Base-by-base conservation (phyloP, 2,797 vertebrate genomes). In the Pitangus sulphuratus region DNA sequence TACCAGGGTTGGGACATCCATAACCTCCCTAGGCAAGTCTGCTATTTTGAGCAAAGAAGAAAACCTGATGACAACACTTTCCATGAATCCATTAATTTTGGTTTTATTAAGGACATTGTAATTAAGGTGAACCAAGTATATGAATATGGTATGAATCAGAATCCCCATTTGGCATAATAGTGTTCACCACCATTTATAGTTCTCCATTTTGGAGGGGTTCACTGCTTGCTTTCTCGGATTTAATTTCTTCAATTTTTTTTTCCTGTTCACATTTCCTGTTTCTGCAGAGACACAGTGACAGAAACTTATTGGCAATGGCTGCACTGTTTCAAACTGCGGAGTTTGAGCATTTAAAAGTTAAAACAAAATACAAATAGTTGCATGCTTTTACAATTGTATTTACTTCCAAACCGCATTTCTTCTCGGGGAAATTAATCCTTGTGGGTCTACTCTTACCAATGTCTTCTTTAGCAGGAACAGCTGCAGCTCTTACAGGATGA, bases 401-500 rank as follows among this genome's bases (percentile, higher is more conserved):
- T 87, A 39, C 65, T 93, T 83, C 64, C 58, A 94, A 91, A 53
- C 15, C 37, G 28, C 2, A 0, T 50, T 70, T 64, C 30, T 93
- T 92, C 37, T 68, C 8, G 22, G 30, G 26, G 35, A 82, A 76
- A 48, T 72, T 15, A 47, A 76, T 77, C 22, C 44, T 56, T 42
- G 60, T n/a, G 6, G 37, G 28, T 35, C 48, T 95, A 47, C 61
- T 66, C 84, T 93, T 76, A 92, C 47, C 3, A 3, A 66, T 4
- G 12, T 50, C 50, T 68, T 92, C 90, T 45, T 93, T 44, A 98
- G 98, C 98, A 98, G 96, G 97, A 98, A 51, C 97, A 98, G 39
- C 95, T 98, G 90, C 95, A 97, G 54, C 84, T 97, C 48, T n/a
- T 97, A 51, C 45, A 60, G 75, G 90, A 91, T 89, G 98, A 98